phyloP scores from a whole-genome alignment of 1,140 invertebrate genomes.

The Drosophila burlai region DNA sequence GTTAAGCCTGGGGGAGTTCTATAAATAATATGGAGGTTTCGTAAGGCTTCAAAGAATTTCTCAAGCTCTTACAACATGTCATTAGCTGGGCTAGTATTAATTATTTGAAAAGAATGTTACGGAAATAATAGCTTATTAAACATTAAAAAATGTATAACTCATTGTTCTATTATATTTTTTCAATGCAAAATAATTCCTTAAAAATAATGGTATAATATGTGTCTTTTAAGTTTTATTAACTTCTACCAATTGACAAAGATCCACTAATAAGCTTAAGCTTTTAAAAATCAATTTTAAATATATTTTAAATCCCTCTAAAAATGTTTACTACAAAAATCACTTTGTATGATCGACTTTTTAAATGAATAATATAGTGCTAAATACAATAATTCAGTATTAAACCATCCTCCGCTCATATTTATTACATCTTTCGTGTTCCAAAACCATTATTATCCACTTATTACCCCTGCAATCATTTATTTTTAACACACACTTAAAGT shows the following conservation, averaged over 20 bases:
- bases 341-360: too few relatives aligned
- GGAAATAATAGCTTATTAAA: background rate
- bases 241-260: too few relatives aligned
- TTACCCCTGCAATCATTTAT: background rate
- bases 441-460: background rate
- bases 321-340: too few relatives aligned
- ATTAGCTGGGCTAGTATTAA: background rate
- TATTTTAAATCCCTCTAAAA: too few relatives aligned
- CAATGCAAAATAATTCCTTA: background rate
- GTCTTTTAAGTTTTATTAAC: too few relatives aligned
- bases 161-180: background rate
- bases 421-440: background rate
- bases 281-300: too few relatives aligned
- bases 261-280: too few relatives aligned
- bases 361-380: too few relatives aligned
- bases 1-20: conserved; percentile 1
- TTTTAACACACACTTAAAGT: conserved; percentile 1
- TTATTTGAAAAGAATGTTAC: background rate
- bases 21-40: background rate
- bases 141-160: background rate
- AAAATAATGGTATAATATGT: too few relatives aligned
- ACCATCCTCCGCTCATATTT: too few relatives aligned
- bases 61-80: background rate
- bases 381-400: background rate
- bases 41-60: conserved; percentile 26